These are phyloP conservation scores for Salvator merianae DNA, from an alignment of 2,113 vertebrate genomes.

Conservation along the genomic window DNA sequence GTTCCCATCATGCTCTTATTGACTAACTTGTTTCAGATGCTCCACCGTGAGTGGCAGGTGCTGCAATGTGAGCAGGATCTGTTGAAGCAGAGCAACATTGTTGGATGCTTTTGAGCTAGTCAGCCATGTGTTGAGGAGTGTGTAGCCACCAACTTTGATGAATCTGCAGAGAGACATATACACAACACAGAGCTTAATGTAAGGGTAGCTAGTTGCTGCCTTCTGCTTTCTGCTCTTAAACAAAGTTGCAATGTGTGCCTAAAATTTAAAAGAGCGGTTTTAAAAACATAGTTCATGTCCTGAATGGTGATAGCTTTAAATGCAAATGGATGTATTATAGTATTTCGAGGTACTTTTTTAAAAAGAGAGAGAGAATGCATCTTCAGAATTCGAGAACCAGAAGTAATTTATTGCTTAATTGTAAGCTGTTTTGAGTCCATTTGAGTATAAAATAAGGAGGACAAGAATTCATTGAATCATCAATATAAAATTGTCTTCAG, in stretches of 20 bases:
- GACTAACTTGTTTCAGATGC: conserved; percentile 90
- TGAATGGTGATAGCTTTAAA: background rate
- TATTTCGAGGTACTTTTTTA: background rate
- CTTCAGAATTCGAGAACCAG: background rate
- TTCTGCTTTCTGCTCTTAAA: background rate
- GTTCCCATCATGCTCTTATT: background rate
- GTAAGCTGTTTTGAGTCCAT: background rate
- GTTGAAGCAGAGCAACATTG: conserved; percentile 89
- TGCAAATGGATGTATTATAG: too few species aligned
- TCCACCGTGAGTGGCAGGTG: conserved; percentile 93
- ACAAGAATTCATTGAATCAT: background rate
- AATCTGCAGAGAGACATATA: conserved; percentile 75
- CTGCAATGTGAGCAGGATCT: conserved; percentile 90
- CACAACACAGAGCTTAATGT: background rate
- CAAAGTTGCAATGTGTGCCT: background rate
- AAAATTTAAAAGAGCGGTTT: background rate
- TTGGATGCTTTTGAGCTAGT: conserved; percentile 88
- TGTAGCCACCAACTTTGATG: conserved; percentile 91
- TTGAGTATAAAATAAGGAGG: background rate
- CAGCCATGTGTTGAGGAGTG: conserved; percentile 91
- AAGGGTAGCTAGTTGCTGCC: background rate
- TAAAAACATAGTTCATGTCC: background rate
- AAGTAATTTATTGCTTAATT: background rate
- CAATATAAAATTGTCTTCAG: background rate
- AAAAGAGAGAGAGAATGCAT: background rate